A percentile compares a stretch with the other conserved stretches of the same genome.
These are phyloP conservation scores for Drosophila birchii DNA, from an alignment of 2,888 invertebrate species.

Conservation along the genomic window DNA sequence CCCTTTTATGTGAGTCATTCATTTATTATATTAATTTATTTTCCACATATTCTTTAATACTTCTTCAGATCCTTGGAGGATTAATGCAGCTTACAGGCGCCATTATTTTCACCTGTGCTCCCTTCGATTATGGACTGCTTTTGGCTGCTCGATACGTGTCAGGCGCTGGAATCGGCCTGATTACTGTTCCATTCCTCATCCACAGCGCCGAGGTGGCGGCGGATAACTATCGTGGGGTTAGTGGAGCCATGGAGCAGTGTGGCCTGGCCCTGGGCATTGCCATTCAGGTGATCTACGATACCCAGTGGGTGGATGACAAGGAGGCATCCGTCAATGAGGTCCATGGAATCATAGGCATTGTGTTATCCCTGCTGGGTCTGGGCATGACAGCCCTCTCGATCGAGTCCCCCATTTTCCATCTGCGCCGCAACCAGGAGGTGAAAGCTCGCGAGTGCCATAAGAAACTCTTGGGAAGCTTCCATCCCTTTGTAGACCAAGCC, in stretches of 20 bases:
- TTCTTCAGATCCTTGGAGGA: constrained; percentile 11
- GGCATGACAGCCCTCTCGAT: constrained; percentile 43
- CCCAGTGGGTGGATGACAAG: constrained; percentile 46
- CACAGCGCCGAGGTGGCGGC: constrained; percentile 73
- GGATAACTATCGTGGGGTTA: constrained; percentile 61
- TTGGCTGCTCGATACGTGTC: constrained; percentile 75
- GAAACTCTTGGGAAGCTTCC: constrained; percentile 50
- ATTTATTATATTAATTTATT: rapidly evolving
- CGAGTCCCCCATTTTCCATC: constrained; percentile 75
- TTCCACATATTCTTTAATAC: neutral
- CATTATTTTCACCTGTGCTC: constrained; percentile 66
- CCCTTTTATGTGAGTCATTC: constrained; percentile 62
- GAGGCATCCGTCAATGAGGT: constrained; percentile 54
- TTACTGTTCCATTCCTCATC: constrained; percentile 69
- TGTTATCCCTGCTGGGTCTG: constrained; percentile 57
- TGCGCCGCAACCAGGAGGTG: constrained; percentile 57
- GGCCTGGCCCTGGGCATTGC: constrained; percentile 67
- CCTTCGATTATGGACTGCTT: constrained; percentile 57
- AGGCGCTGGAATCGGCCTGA: constrained; percentile 75
- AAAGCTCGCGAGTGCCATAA: constrained; percentile 62
- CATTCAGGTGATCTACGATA: constrained; percentile 68
- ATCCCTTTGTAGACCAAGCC: neutral
- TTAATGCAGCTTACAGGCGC: constrained; percentile 64
- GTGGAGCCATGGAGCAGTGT: constrained; percentile 65
- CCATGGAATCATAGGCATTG: constrained; percentile 72